Evolutionary conservation across 2,113 vertebrate genomes (phyloP).

Genomic region (Taurulus bubalis): DNA sequence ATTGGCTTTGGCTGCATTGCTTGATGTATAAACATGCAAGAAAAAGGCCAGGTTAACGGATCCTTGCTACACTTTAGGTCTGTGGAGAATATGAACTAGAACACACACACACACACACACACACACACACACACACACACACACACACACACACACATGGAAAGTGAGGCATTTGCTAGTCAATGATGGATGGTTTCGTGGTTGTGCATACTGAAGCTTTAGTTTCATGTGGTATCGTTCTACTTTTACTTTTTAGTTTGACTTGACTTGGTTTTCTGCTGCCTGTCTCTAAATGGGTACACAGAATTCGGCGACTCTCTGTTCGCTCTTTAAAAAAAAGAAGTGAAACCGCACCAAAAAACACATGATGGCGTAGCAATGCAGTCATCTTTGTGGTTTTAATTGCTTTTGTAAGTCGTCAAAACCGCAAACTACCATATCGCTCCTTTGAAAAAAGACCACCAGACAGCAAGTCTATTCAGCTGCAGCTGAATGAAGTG

Average conservation of each 20-base stretch:
- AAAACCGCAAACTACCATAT: slow-evolving; percentile 51
- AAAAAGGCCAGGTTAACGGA: not conserved
- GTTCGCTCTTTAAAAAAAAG: not conserved
- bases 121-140: not conserved
- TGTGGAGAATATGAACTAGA: not conserved
- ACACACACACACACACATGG: not conserved
- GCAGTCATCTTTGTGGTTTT: slow-evolving; percentile 23
- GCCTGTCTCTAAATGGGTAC: slow-evolving; percentile 5
- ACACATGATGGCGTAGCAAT: not conserved
- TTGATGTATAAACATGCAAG: not conserved
- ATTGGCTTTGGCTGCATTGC: not conserved
- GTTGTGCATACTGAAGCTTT: not conserved
- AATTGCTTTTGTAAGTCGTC: slow-evolving; percentile 55
- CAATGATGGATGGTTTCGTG: slow-evolving; percentile 15
- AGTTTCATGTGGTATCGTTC: not conserved
- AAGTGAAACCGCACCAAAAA: slow-evolving; percentile 15
- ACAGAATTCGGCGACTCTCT: not conserved
- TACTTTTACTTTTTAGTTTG: not conserved
- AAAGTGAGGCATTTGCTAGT: slow-evolving; percentile 10
- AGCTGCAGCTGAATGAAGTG: slow-evolving; percentile 63
- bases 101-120: not conserved
- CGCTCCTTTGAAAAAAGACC: slow-evolving; percentile 11
- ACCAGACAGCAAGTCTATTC: slow-evolving; percentile 56
- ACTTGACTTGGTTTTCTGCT: slow-evolving; percentile 1
- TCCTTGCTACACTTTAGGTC: not conserved